Evolutionary conservation across 2,113 vertebrate species (phyloP).

Genomic region (Pangasianodon gigas): DNA sequence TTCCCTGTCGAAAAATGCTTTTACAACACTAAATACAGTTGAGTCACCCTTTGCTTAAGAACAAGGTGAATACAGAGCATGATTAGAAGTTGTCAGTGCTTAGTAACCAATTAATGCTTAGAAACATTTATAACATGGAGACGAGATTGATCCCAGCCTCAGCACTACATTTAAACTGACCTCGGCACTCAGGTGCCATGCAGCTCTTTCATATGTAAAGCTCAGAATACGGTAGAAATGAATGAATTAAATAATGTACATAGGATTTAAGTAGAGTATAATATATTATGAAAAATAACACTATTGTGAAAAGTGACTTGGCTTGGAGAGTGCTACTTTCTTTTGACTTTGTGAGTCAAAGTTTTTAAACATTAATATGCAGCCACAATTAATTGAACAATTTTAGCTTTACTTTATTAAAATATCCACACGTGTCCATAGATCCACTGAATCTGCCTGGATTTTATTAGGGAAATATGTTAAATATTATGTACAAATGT

Average conservation of each 20-base stretch:
- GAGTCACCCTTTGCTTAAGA: slow-evolving; percentile 8
- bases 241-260: slow-evolving; percentile 72
- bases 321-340: slow-evolving; percentile 39
- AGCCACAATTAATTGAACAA: slow-evolving; percentile 25
- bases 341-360: slow-evolving; percentile 30
- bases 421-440: background rate
- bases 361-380: slow-evolving; percentile 18
- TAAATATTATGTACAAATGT: background rate
- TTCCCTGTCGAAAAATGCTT: background rate
- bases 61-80: background rate
- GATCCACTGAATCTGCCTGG: slow-evolving; percentile 1
- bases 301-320: slow-evolving; percentile 47
- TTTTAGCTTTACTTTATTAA: slow-evolving; percentile 38
- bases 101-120: background rate
- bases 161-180: slow-evolving; percentile 42
- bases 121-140: background rate
- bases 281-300: slow-evolving; percentile 75
- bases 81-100: background rate
- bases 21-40: background rate
- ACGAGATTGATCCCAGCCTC: slow-evolving; percentile 10
- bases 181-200: slow-evolving; percentile 44
- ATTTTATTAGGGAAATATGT: slow-evolving; percentile 17
- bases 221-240: slow-evolving; percentile 31
- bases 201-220: slow-evolving; percentile 41
- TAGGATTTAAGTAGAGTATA: slow-evolving; percentile 78